Base-by-base conservation (phyloP, 2,113 vertebrate genomes). In the Lutjanus erythropterus region DNA sequence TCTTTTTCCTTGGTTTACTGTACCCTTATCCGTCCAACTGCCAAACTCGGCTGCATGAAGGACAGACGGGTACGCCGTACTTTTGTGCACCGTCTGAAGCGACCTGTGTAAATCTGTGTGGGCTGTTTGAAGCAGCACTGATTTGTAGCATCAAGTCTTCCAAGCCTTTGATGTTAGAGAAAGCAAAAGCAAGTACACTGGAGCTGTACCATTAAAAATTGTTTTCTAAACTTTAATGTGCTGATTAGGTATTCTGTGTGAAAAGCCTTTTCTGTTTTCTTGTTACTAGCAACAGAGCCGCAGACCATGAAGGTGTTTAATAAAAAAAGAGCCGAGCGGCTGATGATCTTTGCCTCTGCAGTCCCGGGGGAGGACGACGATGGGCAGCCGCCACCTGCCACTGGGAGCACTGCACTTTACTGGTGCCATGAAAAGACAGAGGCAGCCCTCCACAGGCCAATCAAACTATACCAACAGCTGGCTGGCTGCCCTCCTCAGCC, bases 401-500 rank as follows among this genome's bases (percentile, higher is more conserved):
- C 71, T 84, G 88, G 92, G 92, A 93, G 86, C 78, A 6, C 67
- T 74, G 80, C 83, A 82, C 89, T 93, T 92, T 93, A 92, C 88
- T 87, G 87, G 84, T 85, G 92, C 88, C 90, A 87, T 91, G 91
- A 94, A 94, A 91, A 93, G 86, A 91, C 91, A 90, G 91, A 91
- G 92, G 86, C 78, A 71, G 75, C 64, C 95, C 95, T 94, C 94
- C 69, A 76, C 89, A 91, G 94, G 88, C 92, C 93, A 95, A 93
- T 93, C 92, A 92, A 92, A 89, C 68, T 89, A 80, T 88, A 90
- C 88, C 80, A 96, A 89, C 96, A 97, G 95, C 96, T 96, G 96
- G 95, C 93, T 91, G 92, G 88, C 92, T 95, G 95, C 92, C 91
- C 83, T 86, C 80, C 81, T 67, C 87, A 84, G 90, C 94, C 93